Conservation (phyloP, 2,113 vertebrate species). For the Chauna torquata region DNA sequence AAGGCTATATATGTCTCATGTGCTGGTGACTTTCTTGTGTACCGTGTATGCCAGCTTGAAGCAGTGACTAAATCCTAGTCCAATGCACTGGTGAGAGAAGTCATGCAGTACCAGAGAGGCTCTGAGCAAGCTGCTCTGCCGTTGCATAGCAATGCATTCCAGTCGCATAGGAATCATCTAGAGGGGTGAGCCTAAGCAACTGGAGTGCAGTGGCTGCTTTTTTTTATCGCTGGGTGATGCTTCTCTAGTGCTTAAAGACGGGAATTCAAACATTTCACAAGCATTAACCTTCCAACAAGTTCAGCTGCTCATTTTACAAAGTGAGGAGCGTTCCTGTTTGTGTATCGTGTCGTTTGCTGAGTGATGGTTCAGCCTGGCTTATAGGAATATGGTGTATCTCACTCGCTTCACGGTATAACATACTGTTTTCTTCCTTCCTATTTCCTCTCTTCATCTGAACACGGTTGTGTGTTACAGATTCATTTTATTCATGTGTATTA, state of each 20-base stretch:
- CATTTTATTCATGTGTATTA: background rate
- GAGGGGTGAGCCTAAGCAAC: background rate
- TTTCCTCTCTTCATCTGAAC: background rate
- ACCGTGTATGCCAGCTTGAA: fast-evolving
- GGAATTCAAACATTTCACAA: background rate
- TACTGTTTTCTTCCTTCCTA: background rate
- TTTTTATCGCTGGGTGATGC: background rate
- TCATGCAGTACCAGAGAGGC: background rate
- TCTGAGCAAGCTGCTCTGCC: background rate
- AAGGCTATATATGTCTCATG: background rate
- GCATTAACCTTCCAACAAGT: background rate
- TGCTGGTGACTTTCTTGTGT: background rate
- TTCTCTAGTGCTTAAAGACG: background rate
- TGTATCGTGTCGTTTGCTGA: background rate
- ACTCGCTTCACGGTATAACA: background rate
- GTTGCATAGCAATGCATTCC: too few species aligned
- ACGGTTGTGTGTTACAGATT: background rate
- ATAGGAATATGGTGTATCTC: background rate
- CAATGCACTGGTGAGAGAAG: background rate
- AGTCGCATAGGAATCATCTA: background rate
- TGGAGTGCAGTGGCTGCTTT: background rate
- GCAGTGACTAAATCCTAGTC: background rate
- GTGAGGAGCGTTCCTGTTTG: fast-evolving
- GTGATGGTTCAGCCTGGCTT: background rate
- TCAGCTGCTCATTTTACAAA: background rate